Evolutionary conservation across 2,797 vertebrate species (phyloP).

Genomic region (Esox lucius): DNA sequence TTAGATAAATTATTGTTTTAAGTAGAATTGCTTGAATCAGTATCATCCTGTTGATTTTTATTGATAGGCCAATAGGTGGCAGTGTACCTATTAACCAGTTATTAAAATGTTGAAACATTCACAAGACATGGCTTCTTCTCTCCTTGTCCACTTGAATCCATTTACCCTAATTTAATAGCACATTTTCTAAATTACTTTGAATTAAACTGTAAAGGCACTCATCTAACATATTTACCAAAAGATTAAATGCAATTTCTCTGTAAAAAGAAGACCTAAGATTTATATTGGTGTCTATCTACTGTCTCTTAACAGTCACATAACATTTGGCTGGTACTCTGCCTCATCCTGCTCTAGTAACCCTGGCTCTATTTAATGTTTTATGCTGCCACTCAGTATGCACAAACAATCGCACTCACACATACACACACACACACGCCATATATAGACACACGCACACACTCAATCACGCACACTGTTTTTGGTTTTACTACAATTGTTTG

Average conservation of each 20-base stretch:
- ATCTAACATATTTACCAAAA: neutral
- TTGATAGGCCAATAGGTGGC: slow-evolving; percentile 47
- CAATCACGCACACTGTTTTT: no score
- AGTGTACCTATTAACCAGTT: slow-evolving; percentile 17
- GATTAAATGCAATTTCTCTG: neutral
- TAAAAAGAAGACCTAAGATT: neutral
- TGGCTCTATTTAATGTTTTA: neutral
- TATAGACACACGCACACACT: no score
- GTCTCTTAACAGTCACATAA: neutral
- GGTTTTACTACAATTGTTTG: no score
- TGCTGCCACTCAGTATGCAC: neutral
- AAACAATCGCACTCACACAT: no score
- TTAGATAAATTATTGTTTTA: neutral
- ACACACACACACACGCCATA: no score
- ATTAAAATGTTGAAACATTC: neutral
- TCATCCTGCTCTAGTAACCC: slow-evolving; percentile 3
- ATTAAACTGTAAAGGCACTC: neutral
- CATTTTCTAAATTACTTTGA: neutral
- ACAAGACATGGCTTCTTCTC: neutral
- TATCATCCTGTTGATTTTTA: neutral
- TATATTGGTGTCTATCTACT: neutral
- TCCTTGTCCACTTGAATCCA: neutral
- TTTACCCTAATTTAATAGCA: neutral
- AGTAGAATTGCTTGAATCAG: neutral
- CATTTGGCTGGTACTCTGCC: neutral